phyloP scores from a whole-genome alignment of 1,140 invertebrate species.

The Anoplolepis gracilipes region DNA sequence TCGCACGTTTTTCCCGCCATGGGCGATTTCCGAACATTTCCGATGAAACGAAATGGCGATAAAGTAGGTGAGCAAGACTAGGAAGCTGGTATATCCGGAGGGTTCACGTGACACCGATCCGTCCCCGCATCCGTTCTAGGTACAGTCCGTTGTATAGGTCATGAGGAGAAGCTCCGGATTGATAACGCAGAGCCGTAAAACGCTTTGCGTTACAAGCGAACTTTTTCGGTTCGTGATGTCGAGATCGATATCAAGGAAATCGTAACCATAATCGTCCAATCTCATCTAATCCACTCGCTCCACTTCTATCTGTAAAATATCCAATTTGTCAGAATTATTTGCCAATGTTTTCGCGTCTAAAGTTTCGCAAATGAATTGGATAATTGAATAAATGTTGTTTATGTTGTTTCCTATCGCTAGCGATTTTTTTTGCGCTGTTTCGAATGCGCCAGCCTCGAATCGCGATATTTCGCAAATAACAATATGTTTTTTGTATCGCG shows the following conservation, averaged over 20 bases:
- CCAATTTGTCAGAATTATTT: neutral
- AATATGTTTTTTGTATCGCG: conserved; percentile 54
- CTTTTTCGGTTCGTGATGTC: neutral
- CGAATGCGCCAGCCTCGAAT: neutral
- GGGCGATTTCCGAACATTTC: conserved; percentile 68
- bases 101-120: conserved; percentile 83
- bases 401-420: neutral
- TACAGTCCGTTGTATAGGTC: conserved; percentile 75
- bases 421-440: neutral
- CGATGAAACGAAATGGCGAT: conserved; percentile 76
- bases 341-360: neutral
- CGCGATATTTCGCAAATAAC: conserved; percentile 35
- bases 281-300: neutral
- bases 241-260: neutral
- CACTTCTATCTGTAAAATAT: too few species aligned
- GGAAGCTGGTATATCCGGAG: conserved; percentile 83
- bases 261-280: neutral
- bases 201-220: neutral
- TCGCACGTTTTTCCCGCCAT: neutral
- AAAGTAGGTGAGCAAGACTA: conserved; percentile 82
- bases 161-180: conserved; percentile 69
- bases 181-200: conserved; percentile 46
- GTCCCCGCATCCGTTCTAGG: conserved; percentile 81
- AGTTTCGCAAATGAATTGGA: neutral
- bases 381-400: neutral